These are phyloP conservation scores for Gambusia yucatana DNA, from an alignment of 2,797 vertebrate species.

Conservation along the genomic window DNA sequence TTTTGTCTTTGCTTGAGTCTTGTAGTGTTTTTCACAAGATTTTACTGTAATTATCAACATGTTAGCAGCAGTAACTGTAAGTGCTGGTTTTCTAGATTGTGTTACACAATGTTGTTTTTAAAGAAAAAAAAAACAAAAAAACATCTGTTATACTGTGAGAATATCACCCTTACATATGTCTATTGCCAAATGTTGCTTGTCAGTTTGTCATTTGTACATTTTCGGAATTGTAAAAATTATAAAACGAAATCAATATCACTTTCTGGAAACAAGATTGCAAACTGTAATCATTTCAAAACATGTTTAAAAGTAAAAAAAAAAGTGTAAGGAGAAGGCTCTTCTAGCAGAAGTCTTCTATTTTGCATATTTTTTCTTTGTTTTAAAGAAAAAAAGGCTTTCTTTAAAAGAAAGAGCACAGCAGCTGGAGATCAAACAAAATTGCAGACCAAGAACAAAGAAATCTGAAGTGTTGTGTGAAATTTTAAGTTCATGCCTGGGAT, in stretches of 20 bases:
- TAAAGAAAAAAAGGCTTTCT: neutral
- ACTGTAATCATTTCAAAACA: neutral
- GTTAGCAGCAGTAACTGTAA: no score
- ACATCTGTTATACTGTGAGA: neutral
- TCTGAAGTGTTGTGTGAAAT: neutral
- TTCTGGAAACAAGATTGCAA: neutral
- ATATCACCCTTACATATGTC: neutral
- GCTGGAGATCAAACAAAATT: conserved; percentile 10
- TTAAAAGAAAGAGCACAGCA: neutral
- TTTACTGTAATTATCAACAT: neutral
- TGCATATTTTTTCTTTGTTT: no score
- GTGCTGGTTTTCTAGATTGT: no score
- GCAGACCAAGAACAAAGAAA: neutral
- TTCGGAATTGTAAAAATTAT: neutral
- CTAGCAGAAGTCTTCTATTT: no score
- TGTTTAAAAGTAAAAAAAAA: neutral
- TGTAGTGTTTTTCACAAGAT: neutral
- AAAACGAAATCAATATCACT: neutral
- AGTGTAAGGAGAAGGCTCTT: neutral
- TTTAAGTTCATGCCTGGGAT: neutral
- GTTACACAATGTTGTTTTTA: neutral
- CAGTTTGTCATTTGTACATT: neutral
- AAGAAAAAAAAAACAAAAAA: no score
- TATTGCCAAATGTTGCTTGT: neutral
- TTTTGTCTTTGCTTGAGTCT: neutral